phyloP scores from a whole-genome alignment of 2,797 vertebrate species.

The Oreonectes daqikongensis region DNA sequence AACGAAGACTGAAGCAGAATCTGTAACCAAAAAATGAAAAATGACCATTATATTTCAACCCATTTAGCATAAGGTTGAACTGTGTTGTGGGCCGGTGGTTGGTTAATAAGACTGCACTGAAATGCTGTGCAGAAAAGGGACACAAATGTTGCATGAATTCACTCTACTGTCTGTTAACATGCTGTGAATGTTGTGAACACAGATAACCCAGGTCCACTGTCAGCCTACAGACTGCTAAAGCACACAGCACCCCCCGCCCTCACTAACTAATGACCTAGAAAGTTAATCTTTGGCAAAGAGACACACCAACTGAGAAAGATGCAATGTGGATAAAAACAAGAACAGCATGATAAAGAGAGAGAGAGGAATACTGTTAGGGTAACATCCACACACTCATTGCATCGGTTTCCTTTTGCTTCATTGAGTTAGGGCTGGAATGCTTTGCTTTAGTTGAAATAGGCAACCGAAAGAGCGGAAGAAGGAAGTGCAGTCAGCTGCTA shows the following conservation, averaged over 20 bases:
- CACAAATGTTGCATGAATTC: neutral
- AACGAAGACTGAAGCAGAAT: too few species aligned
- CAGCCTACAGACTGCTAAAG: slow-evolving; percentile 60
- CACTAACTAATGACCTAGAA: slow-evolving; percentile 74
- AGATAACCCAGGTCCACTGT: slow-evolving; percentile 36
- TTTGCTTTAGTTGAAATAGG: slow-evolving; percentile 25
- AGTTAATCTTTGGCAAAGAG: slow-evolving; percentile 75
- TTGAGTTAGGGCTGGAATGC: slow-evolving; percentile 42
- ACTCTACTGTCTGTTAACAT: slow-evolving; percentile 14
- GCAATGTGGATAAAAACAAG: slow-evolving; percentile 10
- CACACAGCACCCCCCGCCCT: slow-evolving; percentile 54
- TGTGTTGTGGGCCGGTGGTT: too few species aligned
- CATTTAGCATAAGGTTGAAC: neutral
- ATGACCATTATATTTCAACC: neutral
- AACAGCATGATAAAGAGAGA: neutral
- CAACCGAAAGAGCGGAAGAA: slow-evolving; percentile 43
- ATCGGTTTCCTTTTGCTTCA: slow-evolving; percentile 28
- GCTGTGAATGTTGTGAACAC: slow-evolving; percentile 29
- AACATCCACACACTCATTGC: neutral
- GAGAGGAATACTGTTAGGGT: neutral
- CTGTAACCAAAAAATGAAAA: too few species aligned
- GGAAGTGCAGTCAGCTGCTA: slow-evolving; percentile 56
- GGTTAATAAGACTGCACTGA: neutral
- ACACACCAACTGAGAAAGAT: slow-evolving; percentile 4
- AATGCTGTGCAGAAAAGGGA: neutral